A percentile compares a stretch with the other conserved stretches of the same genome.
Evolutionary conservation across 1,140 invertebrate species (phyloP).

Genomic region (Paracyclopina nana): DNA sequence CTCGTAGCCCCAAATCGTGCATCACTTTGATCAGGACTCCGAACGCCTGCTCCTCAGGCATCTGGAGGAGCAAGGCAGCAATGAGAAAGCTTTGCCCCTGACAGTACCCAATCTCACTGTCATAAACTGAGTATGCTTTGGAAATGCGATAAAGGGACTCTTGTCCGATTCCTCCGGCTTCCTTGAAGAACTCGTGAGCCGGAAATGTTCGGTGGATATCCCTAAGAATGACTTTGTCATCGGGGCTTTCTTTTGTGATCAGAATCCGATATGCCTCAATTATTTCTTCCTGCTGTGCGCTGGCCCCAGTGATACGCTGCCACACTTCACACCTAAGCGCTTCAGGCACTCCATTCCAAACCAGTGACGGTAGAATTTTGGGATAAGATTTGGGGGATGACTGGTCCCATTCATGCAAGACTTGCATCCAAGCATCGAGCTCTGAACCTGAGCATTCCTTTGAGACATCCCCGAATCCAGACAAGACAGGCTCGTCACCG

Average conservation of each 20-base stretch:
- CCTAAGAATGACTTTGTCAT: constrained; percentile 75
- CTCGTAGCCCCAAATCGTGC: constrained; percentile 82
- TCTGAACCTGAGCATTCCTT: constrained; percentile 87
- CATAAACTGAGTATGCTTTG: constrained; percentile 90
- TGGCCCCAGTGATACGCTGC: constrained; percentile 73
- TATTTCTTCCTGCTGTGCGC: constrained; percentile 49
- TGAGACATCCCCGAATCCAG: constrained; percentile 84
- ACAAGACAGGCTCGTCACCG: constrained; percentile 84
- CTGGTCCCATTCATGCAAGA: constrained; percentile 52
- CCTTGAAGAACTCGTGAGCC: constrained; percentile 92
- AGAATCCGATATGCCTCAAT: constrained; percentile 78
- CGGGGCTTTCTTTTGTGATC: constrained; percentile 75
- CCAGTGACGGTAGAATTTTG: constrained; percentile 49
- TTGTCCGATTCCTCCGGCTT: constrained; percentile 71
- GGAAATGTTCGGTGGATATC: constrained; percentile 97
- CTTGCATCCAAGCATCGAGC: constrained; percentile 74
- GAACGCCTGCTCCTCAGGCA: constrained; percentile 99
- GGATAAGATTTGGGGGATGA: constrained; percentile 33
- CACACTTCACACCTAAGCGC: constrained; percentile 89
- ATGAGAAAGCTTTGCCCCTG: constrained; percentile 93
- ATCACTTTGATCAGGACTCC: constrained; percentile 88
- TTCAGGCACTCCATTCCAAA: constrained; percentile 78
- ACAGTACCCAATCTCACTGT: constrained; percentile 93
- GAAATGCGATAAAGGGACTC: constrained; percentile 86
- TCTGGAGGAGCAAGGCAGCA: constrained; percentile 86